These are phyloP conservation scores for Sebastes kiyomatsui DNA, from an alignment of 2,797 vertebrate species.

Conservation along the genomic window DNA sequence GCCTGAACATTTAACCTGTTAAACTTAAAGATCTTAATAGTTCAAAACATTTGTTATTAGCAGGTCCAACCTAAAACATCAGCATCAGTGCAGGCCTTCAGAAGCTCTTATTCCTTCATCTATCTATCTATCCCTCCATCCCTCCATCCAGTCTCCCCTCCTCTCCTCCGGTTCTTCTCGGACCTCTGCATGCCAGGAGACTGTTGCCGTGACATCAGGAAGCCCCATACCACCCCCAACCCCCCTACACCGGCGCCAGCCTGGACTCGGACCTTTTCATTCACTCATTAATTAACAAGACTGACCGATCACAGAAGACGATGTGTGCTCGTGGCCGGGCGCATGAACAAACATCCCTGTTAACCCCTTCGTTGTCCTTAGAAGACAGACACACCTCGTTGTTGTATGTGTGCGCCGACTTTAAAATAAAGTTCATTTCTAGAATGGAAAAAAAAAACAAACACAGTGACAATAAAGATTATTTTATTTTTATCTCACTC, in stretches of 20 bases:
- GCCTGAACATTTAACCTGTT: too few species aligned
- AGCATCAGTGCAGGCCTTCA: background rate
- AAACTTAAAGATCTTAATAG: too few species aligned
- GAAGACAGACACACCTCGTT: slow-evolving; percentile 43
- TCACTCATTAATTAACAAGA: slow-evolving; percentile 70
- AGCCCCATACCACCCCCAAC: background rate
- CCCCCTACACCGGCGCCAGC: slow-evolving; percentile 41
- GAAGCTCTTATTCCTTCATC: background rate
- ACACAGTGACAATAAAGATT: slow-evolving; percentile 54
- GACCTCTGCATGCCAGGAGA: slow-evolving; percentile 44
- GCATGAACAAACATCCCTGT: slow-evolving; percentile 49
- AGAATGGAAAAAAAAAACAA: slow-evolving; percentile 11
- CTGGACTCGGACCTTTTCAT: slow-evolving; percentile 62
- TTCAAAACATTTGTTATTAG: background rate
- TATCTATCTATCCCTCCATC: background rate
- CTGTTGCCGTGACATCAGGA: slow-evolving; percentile 39
- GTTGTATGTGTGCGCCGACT: slow-evolving; percentile 49
- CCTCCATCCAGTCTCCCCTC: background rate
- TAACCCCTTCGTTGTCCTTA: slow-evolving; percentile 26
- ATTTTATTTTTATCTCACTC: slow-evolving; percentile 56
- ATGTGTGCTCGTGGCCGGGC: slow-evolving; percentile 50
- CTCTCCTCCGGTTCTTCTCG: slow-evolving; percentile 9
- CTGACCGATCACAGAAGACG: slow-evolving; percentile 65
- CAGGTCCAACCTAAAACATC: background rate
- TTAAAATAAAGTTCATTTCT: slow-evolving; percentile 63